These are phyloP conservation scores for Drosophila neoperkinsi DNA, from an alignment of 2,888 invertebrate genomes.

Conservation along the genomic window DNA sequence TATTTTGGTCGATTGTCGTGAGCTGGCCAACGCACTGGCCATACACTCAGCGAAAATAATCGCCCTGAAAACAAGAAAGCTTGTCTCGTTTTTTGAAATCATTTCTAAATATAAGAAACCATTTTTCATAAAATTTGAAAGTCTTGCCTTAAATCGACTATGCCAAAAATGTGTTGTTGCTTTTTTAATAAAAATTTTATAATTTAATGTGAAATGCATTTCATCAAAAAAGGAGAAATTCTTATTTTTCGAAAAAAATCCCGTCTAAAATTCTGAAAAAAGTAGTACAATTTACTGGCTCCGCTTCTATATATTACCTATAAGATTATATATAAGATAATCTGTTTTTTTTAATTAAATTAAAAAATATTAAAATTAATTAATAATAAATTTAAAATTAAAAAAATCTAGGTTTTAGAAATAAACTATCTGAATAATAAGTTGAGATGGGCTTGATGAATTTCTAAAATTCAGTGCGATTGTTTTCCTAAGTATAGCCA, in stretches of 20 bases:
- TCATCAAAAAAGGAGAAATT: too few species aligned
- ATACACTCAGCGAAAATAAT: background rate
- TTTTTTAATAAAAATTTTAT: too few species aligned
- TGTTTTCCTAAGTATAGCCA: constrained; percentile 28
- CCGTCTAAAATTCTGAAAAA: too few species aligned
- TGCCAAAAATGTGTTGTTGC: background rate
- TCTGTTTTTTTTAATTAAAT: too few species aligned
- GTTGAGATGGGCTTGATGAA: background rate
- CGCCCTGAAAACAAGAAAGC: background rate
- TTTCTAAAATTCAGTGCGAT: background rate
- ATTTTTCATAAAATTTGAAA: background rate
- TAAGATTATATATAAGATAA: too few species aligned
- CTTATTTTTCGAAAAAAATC: too few species aligned
- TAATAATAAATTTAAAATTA: too few species aligned
- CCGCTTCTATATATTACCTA: too few species aligned
- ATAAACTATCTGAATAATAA: background rate
- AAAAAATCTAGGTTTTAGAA: background rate
- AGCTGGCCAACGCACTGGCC: constrained; percentile 40
- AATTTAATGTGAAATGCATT: background rate
- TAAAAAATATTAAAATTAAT: too few species aligned
- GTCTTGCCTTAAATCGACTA: background rate
- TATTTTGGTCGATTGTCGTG: constrained; percentile 56
- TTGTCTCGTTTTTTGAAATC: background rate
- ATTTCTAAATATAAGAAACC: too few species aligned
- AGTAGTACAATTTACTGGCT: too few species aligned